Evolutionary conservation across 2,888 invertebrate species (phyloP), one percentile per base, ranked within the genome.

Genomic region (Ischnus inquisitorius): DNA sequence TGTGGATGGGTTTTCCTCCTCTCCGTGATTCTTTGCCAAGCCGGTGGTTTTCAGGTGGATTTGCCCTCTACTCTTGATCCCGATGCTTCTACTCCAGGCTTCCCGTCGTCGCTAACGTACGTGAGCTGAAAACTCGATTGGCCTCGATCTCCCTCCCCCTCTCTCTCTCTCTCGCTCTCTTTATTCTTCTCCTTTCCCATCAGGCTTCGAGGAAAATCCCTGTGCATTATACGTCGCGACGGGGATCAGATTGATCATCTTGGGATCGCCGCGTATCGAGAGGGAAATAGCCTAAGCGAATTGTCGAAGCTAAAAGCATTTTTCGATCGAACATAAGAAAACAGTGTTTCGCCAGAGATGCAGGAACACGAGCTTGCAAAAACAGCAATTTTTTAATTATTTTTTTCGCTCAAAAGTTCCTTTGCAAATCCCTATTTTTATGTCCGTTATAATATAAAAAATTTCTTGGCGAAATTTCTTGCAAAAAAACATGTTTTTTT

Each of bases 81-180:
- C 48, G 25, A 43, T 54, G 75, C 41, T 81, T 77, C 69, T 76
- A 67, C 34, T 57, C 48, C 68, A 62, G 51, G 62, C 65, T 60
- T 65, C 64, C 60, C 62, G 68, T 69, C 65, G 68, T 76, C 72
- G 72, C 64, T 67, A 77, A 60, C 28, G 62, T 67, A 68, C 69
- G 78, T 79, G 78, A 79, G 48, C 78, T 43, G 78, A 79, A 79
- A 79, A 79, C 71, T 62, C 78, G 64, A 68, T 51, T 71, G 64
- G 43, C 71, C 48, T 72, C 72, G n/a, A 57, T 19, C 79, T 48
- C 16, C 43, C 41, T 5, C 68, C 48, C 28, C 43, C 41, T 5
- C 68, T 48, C 28, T 57, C 34, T 54, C 76, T 22, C 46, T 28
- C 46, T 60, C 62, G 39, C 22, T 39, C 60, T 60, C 41, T 60